phyloP scores from a whole-genome alignment of 2,113 vertebrate genomes.

The Diadophis punctatus region DNA sequence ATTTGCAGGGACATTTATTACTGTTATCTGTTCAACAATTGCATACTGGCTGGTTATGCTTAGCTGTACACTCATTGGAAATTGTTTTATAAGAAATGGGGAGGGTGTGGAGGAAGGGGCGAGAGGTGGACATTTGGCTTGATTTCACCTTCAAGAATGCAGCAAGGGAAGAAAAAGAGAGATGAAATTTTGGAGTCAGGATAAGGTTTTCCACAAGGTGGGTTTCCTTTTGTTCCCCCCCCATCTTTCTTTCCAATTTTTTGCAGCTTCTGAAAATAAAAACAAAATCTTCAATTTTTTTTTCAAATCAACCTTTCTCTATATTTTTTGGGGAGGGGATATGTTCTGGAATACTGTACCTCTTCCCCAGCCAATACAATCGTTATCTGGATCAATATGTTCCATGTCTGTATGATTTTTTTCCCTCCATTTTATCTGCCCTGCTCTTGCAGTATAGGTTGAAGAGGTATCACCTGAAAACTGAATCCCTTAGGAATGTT shows the following conservation, averaged over 20 bases:
- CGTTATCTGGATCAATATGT: not conserved
- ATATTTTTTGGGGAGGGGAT: not conserved
- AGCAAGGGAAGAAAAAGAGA: not conserved
- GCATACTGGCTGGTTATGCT: slow-evolving; percentile 41
- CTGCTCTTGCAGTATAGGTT: not conserved
- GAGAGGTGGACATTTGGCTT: slow-evolving; percentile 19
- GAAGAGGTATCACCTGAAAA: not conserved
- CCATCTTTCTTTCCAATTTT: not conserved
- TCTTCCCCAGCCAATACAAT: not conserved
- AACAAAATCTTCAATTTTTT: not conserved
- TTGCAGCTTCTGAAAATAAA: not conserved
- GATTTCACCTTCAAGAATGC: slow-evolving; percentile 12
- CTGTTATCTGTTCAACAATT: slow-evolving; percentile 57
- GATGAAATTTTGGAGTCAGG: not conserved
- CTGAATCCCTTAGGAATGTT: not conserved
- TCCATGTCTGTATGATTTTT: not conserved
- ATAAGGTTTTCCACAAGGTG: not conserved
- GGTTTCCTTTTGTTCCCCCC: not conserved
- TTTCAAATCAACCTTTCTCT: not conserved
- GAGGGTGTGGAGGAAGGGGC: slow-evolving; percentile 18
- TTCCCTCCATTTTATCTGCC: not conserved
- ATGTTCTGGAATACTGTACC: not conserved
- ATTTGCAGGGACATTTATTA: slow-evolving; percentile 42
- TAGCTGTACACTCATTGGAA: slow-evolving; percentile 32
- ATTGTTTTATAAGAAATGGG: slow-evolving; percentile 37